Percentiles rank a stretch among this genome's conserved stretches.
Conservation (phyloP, 2,797 vertebrate species). For the Anniella stebbinsi region DNA sequence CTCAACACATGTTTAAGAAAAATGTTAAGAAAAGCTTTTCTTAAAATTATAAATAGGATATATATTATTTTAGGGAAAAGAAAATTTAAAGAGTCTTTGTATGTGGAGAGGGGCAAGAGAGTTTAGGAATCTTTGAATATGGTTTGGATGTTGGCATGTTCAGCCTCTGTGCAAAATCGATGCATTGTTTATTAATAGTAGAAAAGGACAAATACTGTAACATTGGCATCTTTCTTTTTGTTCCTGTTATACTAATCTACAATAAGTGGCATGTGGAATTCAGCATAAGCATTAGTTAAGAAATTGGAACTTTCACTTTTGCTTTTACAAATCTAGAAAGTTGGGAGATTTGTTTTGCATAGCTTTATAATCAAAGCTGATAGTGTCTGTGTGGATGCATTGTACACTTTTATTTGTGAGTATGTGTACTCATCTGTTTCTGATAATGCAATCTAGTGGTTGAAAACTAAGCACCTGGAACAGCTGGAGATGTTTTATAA, state of each 20-base stretch:
- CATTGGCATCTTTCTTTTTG: neutral
- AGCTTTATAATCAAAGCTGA: constrained; percentile 65
- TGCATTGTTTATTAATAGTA: constrained; percentile 58
- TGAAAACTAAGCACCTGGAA: constrained; percentile 56
- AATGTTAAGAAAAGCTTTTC: constrained; percentile 47
- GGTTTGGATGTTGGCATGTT: constrained; percentile 29
- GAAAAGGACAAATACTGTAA: constrained; percentile 47
- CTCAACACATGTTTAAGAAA: constrained; percentile 47
- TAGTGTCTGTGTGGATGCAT: constrained; percentile 42
- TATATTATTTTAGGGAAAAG: neutral
- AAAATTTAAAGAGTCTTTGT: constrained; percentile 12
- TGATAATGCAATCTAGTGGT: constrained; percentile 55
- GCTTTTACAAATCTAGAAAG: constrained; percentile 49
- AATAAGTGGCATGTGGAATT: neutral
- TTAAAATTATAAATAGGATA: constrained; percentile 35
- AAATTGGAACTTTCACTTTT: neutral
- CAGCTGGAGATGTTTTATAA: constrained; percentile 43
- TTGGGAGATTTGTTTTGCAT: constrained; percentile 37
- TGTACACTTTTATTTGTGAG: constrained; percentile 60
- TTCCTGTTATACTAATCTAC: neutral
- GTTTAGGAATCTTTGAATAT: constrained; percentile 42
- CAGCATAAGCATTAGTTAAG: neutral
- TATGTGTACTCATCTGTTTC: constrained; percentile 63
- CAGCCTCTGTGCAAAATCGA: constrained; percentile 49
- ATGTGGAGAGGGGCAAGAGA: neutral